Base-by-base conservation (phyloP, 92 coral and sea anemone genomes). In the Meandrina meandrites region DNA sequence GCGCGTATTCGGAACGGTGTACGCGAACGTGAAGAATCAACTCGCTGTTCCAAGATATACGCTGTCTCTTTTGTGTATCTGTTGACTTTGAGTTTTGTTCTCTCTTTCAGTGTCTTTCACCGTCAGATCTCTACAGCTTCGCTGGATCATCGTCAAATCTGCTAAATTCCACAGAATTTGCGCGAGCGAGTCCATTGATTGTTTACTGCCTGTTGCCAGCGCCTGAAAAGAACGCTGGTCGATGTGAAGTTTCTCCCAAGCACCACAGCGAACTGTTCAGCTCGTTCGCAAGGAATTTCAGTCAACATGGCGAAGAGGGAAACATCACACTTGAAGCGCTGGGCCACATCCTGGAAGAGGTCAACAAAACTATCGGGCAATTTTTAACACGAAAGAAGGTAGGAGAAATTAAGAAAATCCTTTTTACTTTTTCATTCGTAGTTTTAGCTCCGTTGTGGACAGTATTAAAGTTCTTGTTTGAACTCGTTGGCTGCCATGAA, bases 141-240 rank as follows among this genome's bases (percentile, higher is more conserved):
- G 30, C 66, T 36, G 87, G 87, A 53, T 84, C 81, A 15, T 51
- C 56, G 12, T 50, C 86, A 12, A 75, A 73, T 34, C 62, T 32
- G 9, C 60, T 92, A 54, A 89, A 89, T 47, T 75, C 90, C 50
- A 81, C 88, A 21, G 88, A 88, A 35, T 92, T 92, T 45, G 69
- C 74, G 0, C 86, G 40, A 28, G 58, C 78, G 48, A 78, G 92
- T 8, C 73, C 88, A 0, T n/a, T 42, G 84, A 89, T 92, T 76
- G 92, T 92, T 18, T 92, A 77, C 67, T 92, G 86, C 76, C 54
- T 92, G 58, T 27, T 84, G 47, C 81, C 87, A 8, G 51, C 82
- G 92, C 94, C 86, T 86, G 94, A 89, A 92, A 40, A 72, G 94
- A 76, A 75, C 81, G 28, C 92, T 81, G 94, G 92, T 83, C 79